Evolutionary conservation across 2,113 vertebrate genomes (phyloP).

Genomic region (Sphaerodactylus townsendi): DNA sequence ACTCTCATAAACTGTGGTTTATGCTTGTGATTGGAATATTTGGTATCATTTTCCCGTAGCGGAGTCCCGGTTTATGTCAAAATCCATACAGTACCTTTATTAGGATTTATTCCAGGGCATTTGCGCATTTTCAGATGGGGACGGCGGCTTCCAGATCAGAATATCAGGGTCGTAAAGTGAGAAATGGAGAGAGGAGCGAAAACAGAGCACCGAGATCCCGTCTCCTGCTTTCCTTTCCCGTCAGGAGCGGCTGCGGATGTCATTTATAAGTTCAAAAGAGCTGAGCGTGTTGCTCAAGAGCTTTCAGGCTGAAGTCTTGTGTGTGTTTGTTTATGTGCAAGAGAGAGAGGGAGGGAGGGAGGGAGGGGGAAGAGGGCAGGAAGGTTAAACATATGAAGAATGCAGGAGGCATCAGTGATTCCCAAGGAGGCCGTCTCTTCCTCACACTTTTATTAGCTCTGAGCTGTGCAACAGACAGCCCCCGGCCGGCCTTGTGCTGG

Average conservation of each 20-base stretch:
- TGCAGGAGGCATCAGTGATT: too few species aligned
- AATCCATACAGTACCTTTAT: conserved; percentile 12
- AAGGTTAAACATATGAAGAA: too few species aligned
- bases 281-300: background rate
- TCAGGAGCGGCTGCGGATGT: background rate
- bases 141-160: background rate
- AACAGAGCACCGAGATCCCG: background rate
- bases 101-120: background rate
- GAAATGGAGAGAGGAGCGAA: background rate
- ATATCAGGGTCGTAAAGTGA: background rate
- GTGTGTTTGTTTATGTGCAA: too few species aligned
- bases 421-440: too few species aligned
- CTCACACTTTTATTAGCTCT: too few species aligned
- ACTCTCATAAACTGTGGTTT: conserved; percentile 27
- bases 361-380: too few species aligned
- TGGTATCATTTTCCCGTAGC: conserved; percentile 11
- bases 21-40: conserved; percentile 38
- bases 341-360: too few species aligned
- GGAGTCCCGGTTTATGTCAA: conserved; percentile 36
- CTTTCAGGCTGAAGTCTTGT: too few species aligned
- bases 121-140: background rate
- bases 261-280: background rate
- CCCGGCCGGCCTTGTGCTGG: too few species aligned
- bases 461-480: too few species aligned
- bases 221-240: background rate